These are phyloP conservation scores for Scomber colias DNA, from an alignment of 2,113 vertebrate genomes.

Conservation along the genomic window DNA sequence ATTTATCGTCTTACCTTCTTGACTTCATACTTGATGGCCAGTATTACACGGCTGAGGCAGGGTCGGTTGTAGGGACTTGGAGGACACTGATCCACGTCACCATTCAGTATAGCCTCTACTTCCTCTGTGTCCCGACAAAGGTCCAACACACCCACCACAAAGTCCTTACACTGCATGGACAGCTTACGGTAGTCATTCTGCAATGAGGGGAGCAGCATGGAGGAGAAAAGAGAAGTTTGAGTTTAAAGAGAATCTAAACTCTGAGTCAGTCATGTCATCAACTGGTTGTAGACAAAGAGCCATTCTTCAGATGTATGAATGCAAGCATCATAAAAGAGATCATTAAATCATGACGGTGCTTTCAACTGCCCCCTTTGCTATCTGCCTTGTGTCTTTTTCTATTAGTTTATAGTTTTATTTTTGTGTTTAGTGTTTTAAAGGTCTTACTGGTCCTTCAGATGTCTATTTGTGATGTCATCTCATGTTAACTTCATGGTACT, in stretches of 20 bases:
- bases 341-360: no score
- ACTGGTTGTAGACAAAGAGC: not conserved
- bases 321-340: no score
- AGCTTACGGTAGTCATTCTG: constrained; percentile 98
- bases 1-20: constrained; percentile 90
- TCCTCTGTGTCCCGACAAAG: constrained; percentile 97
- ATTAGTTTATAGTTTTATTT: no score
- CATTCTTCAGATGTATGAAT: not conserved
- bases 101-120: constrained; percentile 97
- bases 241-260: not conserved
- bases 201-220: not conserved
- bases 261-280: not conserved
- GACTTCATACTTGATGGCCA: constrained; percentile 98
- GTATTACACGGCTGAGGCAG: constrained; percentile 94
- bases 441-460: not conserved
- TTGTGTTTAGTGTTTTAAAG: not conserved
- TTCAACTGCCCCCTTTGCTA: no score
- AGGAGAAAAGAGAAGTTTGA: not conserved
- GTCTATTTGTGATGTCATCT: not conserved
- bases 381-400: not conserved
- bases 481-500: no score
- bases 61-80: constrained; percentile 91
- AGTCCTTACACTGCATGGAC: constrained; percentile 99
- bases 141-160: constrained; percentile 97
- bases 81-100: constrained; percentile 91